Evolutionary conservation across 2,113 vertebrate species (phyloP), one percentile per base, ranked within the genome.

Genomic region (Agelaius tricolor): DNA sequence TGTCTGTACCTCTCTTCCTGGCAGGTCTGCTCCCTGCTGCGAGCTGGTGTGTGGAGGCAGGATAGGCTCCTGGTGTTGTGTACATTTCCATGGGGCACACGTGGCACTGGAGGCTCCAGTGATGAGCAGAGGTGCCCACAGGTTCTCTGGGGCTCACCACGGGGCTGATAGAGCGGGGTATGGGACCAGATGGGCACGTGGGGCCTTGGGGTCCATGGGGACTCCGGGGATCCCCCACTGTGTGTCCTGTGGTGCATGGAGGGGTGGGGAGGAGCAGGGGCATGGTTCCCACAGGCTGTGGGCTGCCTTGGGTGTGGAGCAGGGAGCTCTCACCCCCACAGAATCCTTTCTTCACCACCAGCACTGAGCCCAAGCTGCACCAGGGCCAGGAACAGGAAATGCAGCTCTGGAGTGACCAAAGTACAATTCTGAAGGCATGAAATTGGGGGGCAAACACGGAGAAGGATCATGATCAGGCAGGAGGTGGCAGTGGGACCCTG

Each of bases 11-110:
- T 47, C 35, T 57, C 69, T 15, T 47, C 39, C 35, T 61, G n/a
- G 54, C 0, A 0, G 24, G 54, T 61, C 23, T 7, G n/a, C 74
- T 79, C 30, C 49, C n/a, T 63, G 41, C 26, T 63, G 49, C 0
- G 0, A 47, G 49, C n/a, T 79, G 66, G 13, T 49, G 30, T 55
- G 65, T 41, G 24, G n/a, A 71, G n/a, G 57, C 41, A 71, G 85
- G 49, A 57, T 7, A 8, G 47, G 58, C 49, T 79, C n/a, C 15
- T 47, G 57, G 15, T 78, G 55, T 30, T 69, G 65, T n/a, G 57
- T 14, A 5, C 33, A 24, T 28, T 33, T 46, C 24, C 24, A 2
- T 13, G 41, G 47, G 41, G 41, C n/a, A 47, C 46, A 39, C 0
- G 0, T 21, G 54, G 77, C 52, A 39, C 69, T 67, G 54, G 69